A percentile compares a stretch with the other conserved stretches of the same genome.
These are phyloP conservation scores for Cichladusa arquata DNA, from an alignment of 2,113 vertebrate species.

Conservation along the genomic window DNA sequence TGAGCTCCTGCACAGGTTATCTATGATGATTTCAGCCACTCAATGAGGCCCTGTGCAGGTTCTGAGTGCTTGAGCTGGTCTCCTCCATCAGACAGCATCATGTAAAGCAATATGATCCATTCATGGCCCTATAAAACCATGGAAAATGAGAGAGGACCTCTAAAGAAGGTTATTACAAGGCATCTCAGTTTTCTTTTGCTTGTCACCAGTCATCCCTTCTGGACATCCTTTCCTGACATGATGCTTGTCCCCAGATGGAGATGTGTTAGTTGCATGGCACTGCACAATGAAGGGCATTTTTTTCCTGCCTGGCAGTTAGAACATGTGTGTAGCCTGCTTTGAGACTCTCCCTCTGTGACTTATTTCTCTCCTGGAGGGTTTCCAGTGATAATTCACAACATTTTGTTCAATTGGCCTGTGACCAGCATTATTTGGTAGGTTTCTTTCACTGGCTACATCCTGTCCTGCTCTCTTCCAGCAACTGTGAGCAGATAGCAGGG, in stretches of 20 bases:
- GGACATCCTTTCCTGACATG: neutral
- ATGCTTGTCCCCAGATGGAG: neutral
- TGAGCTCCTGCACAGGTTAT: neutral
- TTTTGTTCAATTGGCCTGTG: neutral
- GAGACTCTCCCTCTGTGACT: neutral
- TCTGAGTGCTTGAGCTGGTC: neutral
- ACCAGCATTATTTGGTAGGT: neutral
- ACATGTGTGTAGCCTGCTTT: neutral
- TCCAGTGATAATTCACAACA: neutral
- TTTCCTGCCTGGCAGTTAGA: neutral
- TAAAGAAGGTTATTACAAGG: neutral
- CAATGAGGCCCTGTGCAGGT: neutral
- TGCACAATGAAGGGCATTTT: neutral
- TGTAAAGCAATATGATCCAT: neutral
- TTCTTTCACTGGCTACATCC: neutral
- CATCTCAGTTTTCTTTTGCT: neutral
- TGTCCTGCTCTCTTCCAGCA: neutral
- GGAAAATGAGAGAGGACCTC: neutral
- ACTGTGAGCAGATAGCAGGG: neutral
- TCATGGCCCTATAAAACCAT: neutral
- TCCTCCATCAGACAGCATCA: neutral
- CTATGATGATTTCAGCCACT: neutral
- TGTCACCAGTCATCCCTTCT: neutral
- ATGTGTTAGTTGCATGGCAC: neutral
- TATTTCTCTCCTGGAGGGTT: neutral